Conservation (phyloP, 2,888 invertebrate species). For the Hirtodrosophila trivittata region DNA sequence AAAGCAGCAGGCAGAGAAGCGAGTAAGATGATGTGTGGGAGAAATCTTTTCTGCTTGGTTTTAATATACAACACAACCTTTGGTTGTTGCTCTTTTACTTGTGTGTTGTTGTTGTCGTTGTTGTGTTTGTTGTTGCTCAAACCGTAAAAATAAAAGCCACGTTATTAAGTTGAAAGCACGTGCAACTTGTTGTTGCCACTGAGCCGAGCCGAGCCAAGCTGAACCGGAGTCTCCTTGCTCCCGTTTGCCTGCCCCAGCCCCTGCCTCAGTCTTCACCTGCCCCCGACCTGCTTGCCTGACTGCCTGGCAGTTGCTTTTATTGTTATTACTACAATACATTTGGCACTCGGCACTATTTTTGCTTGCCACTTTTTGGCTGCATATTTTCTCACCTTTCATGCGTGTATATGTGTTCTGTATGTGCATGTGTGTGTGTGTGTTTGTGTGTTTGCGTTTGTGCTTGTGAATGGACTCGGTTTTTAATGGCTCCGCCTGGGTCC, state of each 20-base stretch:
- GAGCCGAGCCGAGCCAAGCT: conserved; percentile 29
- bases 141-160: conserved; percentile 78
- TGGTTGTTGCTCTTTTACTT: conserved; percentile 45
- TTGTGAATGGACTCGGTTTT: conserved; percentile 46
- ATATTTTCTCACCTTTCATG: conserved; percentile 70
- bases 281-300: conserved; percentile 16
- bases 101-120: conserved; percentile 21
- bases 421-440: conserved; percentile 10
- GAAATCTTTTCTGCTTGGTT: conserved; percentile 46
- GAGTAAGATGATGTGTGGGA: conserved; percentile 20
- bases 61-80: conserved; percentile 59
- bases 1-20: conserved; percentile 13
- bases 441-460: conserved; percentile 23
- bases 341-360: conserved; percentile 75
- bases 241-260: conserved; percentile 2
- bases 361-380: conserved; percentile 62
- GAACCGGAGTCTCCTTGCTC: conserved; percentile 9
- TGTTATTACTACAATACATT: conserved; percentile 79
- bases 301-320: conserved; percentile 73
- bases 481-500: conserved; percentile 54
- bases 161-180: conserved; percentile 80
- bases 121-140: conserved; percentile 25
- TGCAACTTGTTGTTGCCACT: conserved; percentile 74
- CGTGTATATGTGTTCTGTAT: conserved; percentile 8
- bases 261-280: conserved; percentile 7